phyloP scores from a whole-genome alignment of 2,888 invertebrate species.

The Melinaea menophilus region DNA sequence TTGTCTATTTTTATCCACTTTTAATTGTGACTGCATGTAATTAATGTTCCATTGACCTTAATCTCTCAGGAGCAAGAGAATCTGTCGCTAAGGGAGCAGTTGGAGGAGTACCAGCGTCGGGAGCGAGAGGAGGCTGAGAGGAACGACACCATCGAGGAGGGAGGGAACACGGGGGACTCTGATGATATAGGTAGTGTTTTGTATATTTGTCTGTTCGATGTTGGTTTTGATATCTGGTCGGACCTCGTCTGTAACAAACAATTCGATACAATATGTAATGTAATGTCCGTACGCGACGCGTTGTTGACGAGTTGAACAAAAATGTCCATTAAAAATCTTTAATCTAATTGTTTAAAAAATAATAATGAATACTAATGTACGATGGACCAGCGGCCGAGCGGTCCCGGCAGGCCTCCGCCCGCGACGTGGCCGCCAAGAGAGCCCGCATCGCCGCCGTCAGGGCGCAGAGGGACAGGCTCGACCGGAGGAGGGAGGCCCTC shows the following conservation, averaged over 20 bases:
- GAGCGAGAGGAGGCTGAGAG: constrained; percentile 62
- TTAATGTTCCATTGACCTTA: not conserved
- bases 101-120: constrained; percentile 74
- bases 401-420: constrained; percentile 34
- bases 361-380: too few species aligned
- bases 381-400: constrained; percentile 29
- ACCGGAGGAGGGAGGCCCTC: constrained; percentile 68
- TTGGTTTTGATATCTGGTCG: too few species aligned
- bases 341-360: too few species aligned
- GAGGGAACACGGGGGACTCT: constrained; percentile 16
- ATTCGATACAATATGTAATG: too few species aligned
- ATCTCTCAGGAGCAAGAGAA: constrained; percentile 77
- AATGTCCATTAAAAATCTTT: too few species aligned
- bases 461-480: constrained; percentile 62
- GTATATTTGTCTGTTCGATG: too few species aligned
- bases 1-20: too few species aligned
- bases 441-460: constrained; percentile 73
- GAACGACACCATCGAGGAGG: constrained; percentile 36
- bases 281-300: too few species aligned
- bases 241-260: too few species aligned
- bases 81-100: constrained; percentile 72
- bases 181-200: constrained; percentile 28
- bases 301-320: too few species aligned
- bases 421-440: constrained; percentile 49
- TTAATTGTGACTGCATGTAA: too few species aligned